A percentile compares a stretch with the other conserved stretches of the same genome.
phyloP scores from a whole-genome alignment of 2,113 vertebrate genomes.

The Pipra filicauda region DNA sequence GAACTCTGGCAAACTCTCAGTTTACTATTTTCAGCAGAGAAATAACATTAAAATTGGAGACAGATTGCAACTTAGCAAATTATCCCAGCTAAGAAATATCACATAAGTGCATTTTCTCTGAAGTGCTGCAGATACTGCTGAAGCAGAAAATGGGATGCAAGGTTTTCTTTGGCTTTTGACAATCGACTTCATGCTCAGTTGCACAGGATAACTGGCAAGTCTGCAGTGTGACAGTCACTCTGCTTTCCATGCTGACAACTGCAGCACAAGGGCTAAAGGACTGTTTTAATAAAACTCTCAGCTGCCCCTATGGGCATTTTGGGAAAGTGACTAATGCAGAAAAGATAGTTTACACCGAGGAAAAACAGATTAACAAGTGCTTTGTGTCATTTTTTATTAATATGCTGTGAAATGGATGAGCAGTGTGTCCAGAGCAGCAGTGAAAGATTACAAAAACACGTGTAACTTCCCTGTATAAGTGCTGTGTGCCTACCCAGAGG shows the following conservation, averaged over 20 bases:
- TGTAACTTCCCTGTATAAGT: neutral
- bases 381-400: neutral
- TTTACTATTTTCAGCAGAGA: neutral
- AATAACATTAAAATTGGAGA: neutral
- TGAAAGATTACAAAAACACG: neutral
- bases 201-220: neutral
- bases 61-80: neutral
- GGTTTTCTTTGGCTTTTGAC: neutral
- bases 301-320: neutral
- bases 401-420: neutral
- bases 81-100: neutral
- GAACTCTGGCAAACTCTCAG: neutral
- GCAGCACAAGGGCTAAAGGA: neutral
- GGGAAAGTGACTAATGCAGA: neutral
- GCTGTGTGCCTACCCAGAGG: neutral
- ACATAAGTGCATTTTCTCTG: neutral
- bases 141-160: neutral
- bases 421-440: neutral
- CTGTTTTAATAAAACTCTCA: neutral
- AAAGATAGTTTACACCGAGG: neutral
- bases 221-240: neutral
- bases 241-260: neutral
- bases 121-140: neutral
- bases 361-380: neutral
- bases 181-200: neutral